Percentiles rank a stretch among this genome's conserved stretches.
Evolutionary conservation across 2,113 vertebrate genomes (phyloP).

Genomic region (Chaetodon auriga): DNA sequence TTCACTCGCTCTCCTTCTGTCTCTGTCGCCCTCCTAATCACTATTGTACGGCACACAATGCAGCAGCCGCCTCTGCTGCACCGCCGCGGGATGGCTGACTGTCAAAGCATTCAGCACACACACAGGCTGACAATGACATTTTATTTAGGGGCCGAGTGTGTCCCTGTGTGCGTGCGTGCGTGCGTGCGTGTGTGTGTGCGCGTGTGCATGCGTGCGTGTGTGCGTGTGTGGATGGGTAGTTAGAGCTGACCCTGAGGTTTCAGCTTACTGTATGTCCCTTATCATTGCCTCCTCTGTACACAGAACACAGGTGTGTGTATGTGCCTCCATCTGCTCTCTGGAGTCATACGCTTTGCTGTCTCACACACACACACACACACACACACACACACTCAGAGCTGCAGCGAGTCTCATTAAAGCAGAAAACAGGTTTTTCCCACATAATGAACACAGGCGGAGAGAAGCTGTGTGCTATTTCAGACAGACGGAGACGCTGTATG

Average conservation of each 20-base stretch:
- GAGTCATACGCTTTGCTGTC: slow-evolving; percentile 7
- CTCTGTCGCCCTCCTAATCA: slow-evolving; percentile 70
- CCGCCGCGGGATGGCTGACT: slow-evolving; percentile 56
- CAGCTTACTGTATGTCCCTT: slow-evolving; percentile 19
- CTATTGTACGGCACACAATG: slow-evolving; percentile 76
- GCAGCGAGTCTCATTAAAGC: slow-evolving; percentile 56
- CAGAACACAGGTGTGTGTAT: slow-evolving; percentile 17
- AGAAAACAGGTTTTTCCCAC: slow-evolving; percentile 34
- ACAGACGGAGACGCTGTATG: neutral
- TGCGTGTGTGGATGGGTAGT: slow-evolving; percentile 24
- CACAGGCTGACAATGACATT: slow-evolving; percentile 57
- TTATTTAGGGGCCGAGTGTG: slow-evolving; percentile 50
- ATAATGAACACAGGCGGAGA: slow-evolving; percentile 43
- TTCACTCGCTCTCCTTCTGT: slow-evolving; percentile 67
- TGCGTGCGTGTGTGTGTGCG: slow-evolving; percentile 7
- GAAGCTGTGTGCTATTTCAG: slow-evolving; percentile 50
- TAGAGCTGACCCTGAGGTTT: slow-evolving; percentile 44
- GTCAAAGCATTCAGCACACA: slow-evolving; percentile 53
- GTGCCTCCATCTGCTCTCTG: slow-evolving; percentile 31
- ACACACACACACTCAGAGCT: slow-evolving; percentile 27
- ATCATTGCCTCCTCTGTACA: slow-evolving; percentile 23
- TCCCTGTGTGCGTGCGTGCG: neutral
- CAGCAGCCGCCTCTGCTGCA: slow-evolving; percentile 63
- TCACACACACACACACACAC: neutral
- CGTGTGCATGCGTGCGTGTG: slow-evolving; percentile 2